Conservation (phyloP, 2,888 invertebrate genomes). For the Anarsia innoxiella region DNA sequence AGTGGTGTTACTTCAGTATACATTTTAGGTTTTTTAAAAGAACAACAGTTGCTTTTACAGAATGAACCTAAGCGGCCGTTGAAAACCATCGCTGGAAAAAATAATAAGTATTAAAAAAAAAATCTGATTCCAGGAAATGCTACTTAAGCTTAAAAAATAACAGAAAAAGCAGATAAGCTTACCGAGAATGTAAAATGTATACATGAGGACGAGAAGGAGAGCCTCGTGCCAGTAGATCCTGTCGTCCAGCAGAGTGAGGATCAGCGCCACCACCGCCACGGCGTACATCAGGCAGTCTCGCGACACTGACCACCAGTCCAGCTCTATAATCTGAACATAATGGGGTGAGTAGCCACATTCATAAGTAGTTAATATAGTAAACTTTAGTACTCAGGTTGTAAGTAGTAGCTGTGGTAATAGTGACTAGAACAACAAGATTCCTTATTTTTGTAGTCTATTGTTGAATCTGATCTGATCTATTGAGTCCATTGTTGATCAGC, state of each 20-base stretch:
- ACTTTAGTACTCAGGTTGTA: too few relatives aligned
- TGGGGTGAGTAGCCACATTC: too few relatives aligned
- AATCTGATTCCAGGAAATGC: too few relatives aligned
- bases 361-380: too few relatives aligned
- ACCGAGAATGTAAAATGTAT: conserved; percentile 82
- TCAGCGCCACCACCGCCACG: conserved; percentile 80
- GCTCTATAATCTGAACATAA: conserved; percentile 72
- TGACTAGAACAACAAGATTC: too few relatives aligned
- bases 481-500: too few relatives aligned
- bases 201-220: conserved; percentile 79
- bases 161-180: conserved; percentile 21
- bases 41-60: conserved; percentile 63
- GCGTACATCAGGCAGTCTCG: conserved; percentile 84
- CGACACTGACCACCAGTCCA: conserved; percentile 87
- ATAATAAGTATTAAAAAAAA: neutral
- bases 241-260: conserved; percentile 81
- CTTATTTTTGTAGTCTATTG: too few relatives aligned
- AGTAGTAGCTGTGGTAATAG: too few relatives aligned
- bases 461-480: too few relatives aligned
- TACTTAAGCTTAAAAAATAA: too few relatives aligned
- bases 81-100: conserved; percentile 79
- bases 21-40: conserved; percentile 58
- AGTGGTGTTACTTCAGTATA: conserved; percentile 74
- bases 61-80: conserved; percentile 75
- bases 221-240: conserved; percentile 86